Percentiles rank a stretch among this genome's conserved stretches.
Conservation (phyloP, 1,140 invertebrate genomes). For the Cotesia vestalis region DNA sequence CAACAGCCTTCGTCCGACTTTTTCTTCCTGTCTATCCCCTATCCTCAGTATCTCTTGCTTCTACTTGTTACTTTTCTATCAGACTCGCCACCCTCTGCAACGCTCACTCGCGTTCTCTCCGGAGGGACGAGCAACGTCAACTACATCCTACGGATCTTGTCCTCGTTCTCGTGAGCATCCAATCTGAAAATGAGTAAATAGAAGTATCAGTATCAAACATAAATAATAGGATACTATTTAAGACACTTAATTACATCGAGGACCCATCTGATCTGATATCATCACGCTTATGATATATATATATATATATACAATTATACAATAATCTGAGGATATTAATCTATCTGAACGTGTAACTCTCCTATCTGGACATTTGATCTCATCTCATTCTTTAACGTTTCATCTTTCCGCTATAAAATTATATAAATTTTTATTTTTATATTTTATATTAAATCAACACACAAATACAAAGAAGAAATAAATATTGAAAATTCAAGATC, state of each 20-base stretch:
- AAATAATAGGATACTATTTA: neutral
- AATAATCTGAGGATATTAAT: no score
- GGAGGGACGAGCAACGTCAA: constrained; percentile 59
- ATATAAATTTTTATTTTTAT: no score
- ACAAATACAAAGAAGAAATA: neutral
- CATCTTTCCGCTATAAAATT: no score
- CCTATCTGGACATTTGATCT: no score
- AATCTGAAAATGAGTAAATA: constrained; percentile 50
- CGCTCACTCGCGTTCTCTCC: constrained; percentile 38
- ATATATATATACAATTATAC: no score
- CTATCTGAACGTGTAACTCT: no score
- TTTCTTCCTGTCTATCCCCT: constrained; percentile 22
- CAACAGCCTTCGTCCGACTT: neutral
- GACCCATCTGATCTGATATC: neutral
- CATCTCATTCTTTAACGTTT: no score
- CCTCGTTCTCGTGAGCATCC: constrained; percentile 53
- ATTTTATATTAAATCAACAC: neutral
- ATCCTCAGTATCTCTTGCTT: constrained; percentile 40
- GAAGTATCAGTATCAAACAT: neutral
- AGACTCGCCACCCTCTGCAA: constrained; percentile 39
- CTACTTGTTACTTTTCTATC: constrained; percentile 41
- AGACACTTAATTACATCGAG: neutral
- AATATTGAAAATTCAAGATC: neutral
- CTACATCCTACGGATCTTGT: constrained; percentile 61
- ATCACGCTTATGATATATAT: no score